These are phyloP conservation scores for Fragum fragum DNA, from an alignment of 2,888 invertebrate genomes.

Conservation along the genomic window DNA sequence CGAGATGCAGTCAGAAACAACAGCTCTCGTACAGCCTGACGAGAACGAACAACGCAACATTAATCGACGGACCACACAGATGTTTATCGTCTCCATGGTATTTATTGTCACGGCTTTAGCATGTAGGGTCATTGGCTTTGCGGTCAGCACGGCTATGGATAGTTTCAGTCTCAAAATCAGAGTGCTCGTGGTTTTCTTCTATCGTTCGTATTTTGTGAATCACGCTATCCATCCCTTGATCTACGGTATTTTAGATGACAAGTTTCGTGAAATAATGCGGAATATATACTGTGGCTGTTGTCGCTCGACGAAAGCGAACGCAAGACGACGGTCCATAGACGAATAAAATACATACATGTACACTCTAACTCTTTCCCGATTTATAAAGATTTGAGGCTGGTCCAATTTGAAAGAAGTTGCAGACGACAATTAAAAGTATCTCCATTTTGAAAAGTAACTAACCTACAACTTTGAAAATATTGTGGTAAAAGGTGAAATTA, in stretches of 20 bases:
- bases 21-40: neutral
- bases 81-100: conserved; percentile 13
- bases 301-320: no score
- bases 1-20: conserved; percentile 3
- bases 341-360: no score
- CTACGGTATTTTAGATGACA: conserved; percentile 22
- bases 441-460: no score
- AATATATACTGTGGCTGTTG: neutral
- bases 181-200: conserved; percentile 11
- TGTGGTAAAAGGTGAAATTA: no score
- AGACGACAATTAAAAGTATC: no score
- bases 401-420: no score
- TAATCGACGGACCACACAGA: neutral
- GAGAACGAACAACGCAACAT: neutral
- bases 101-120: conserved; percentile 8
- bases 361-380: no score
- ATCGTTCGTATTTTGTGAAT: conserved; percentile 26
- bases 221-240: conserved; percentile 17
- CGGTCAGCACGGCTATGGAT: neutral
- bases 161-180: neutral
- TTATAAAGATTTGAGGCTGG: no score
- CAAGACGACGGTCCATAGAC: no score
- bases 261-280: conserved; percentile 12
- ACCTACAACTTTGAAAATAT: no score
- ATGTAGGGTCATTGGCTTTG: neutral